These are phyloP conservation scores for Orcinus orca DNA, from an alignment of 2,113 vertebrate species.

Conservation along the genomic window DNA sequence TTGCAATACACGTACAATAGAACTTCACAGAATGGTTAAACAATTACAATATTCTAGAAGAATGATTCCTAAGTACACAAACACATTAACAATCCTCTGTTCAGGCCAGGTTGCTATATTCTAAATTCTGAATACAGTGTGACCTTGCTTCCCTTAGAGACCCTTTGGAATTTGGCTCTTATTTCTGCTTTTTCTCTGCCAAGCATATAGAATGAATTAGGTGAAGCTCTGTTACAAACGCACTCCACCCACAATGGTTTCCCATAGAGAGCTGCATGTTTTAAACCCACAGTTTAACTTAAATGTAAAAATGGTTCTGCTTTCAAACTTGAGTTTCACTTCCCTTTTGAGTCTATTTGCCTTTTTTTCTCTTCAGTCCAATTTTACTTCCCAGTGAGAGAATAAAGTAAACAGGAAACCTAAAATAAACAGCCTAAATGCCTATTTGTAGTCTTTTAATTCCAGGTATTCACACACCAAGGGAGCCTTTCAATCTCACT, in stretches of 20 bases:
- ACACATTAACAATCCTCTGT: constrained; percentile 23
- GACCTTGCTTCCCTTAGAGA: constrained; percentile 39
- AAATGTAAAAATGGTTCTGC: constrained; percentile 11
- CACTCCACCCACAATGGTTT: constrained; percentile 68
- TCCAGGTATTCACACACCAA: neutral
- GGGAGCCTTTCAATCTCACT: neutral
- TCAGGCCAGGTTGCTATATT: constrained; percentile 44
- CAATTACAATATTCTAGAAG: constrained; percentile 56
- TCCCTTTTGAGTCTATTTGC: neutral
- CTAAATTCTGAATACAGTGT: constrained; percentile 20
- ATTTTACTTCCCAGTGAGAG: neutral
- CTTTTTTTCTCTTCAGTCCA: neutral
- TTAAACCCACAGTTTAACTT: constrained; percentile 58
- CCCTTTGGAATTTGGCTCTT: constrained; percentile 55
- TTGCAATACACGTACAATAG: constrained; percentile 52
- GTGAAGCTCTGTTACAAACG: neutral
- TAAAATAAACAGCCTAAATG: neutral
- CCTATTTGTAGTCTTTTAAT: neutral
- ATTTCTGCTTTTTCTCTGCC: constrained; percentile 49
- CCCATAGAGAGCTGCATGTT: constrained; percentile 24
- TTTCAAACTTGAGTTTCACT: neutral
- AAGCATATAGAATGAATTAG: constrained; percentile 77
- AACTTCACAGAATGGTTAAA: constrained; percentile 43
- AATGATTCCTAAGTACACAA: constrained; percentile 50
- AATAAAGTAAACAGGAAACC: constrained; percentile 63